Evolutionary conservation across 2,113 vertebrate genomes (phyloP).

Genomic region (Osmerus eperlanus): DNA sequence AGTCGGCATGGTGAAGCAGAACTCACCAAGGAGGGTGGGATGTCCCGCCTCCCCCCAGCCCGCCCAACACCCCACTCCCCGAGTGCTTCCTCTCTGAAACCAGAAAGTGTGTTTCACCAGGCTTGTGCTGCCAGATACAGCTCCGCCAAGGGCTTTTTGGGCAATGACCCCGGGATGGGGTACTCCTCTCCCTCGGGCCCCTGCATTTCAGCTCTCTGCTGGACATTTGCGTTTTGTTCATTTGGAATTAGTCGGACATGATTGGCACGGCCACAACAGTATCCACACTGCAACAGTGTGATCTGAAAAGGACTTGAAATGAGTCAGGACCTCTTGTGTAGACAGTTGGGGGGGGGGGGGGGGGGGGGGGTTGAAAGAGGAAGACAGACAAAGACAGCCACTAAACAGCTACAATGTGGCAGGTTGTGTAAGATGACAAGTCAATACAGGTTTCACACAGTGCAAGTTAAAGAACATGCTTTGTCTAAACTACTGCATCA

Average conservation of each 20-base stretch:
- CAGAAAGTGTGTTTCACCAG: slow-evolving; percentile 12
- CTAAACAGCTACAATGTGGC: too few relatives aligned
- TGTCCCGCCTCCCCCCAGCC: neutral
- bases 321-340: too few relatives aligned
- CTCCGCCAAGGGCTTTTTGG: slow-evolving; percentile 5
- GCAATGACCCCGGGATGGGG: slow-evolving; percentile 20
- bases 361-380: neutral
- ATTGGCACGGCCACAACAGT: slow-evolving; percentile 7
- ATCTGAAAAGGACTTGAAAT: neutral
- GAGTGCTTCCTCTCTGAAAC: slow-evolving; percentile 21
- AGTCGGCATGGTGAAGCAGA: neutral
- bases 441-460: too few relatives aligned
- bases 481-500: too few relatives aligned
- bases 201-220: neutral
- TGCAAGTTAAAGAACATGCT: too few relatives aligned
- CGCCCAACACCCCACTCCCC: slow-evolving; percentile 21
- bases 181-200: neutral
- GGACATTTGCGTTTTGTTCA: slow-evolving; percentile 1
- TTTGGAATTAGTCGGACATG: slow-evolving; percentile 13
- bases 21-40: neutral
- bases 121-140: neutral
- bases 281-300: neutral
- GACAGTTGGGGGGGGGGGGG: neutral
- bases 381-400: neutral
- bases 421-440: too few relatives aligned